These are phyloP conservation scores for Illadopsis cleaveri DNA, from an alignment of 2,113 vertebrate species.

Conservation along the genomic window DNA sequence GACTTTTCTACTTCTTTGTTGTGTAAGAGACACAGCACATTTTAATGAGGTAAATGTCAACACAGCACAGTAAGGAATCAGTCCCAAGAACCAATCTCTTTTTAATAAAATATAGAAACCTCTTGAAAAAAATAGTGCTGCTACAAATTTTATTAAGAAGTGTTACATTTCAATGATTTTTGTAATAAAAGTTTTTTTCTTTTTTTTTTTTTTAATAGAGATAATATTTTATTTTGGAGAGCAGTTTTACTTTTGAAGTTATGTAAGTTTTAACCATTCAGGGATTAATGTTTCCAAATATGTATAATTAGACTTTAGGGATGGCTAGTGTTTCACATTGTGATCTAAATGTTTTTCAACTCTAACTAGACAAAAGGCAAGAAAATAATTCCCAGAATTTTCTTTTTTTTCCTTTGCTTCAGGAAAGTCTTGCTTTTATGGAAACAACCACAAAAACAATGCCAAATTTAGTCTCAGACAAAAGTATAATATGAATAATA, in stretches of 20 bases:
- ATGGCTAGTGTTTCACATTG: neutral
- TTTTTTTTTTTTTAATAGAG: neutral
- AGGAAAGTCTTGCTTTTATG: neutral
- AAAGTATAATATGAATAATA: neutral
- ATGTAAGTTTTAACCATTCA: neutral
- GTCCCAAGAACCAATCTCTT: neutral
- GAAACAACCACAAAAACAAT: neutral
- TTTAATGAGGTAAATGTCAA: neutral
- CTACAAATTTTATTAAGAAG: neutral
- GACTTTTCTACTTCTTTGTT: neutral
- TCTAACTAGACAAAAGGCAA: neutral
- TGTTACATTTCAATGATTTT: neutral
- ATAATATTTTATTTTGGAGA: neutral
- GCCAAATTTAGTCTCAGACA: neutral
- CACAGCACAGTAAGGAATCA: neutral
- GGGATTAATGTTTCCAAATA: neutral
- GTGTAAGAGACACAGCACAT: neutral
- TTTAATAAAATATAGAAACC: neutral
- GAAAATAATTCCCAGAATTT: neutral
- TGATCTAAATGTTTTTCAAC: neutral
- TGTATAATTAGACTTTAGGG: neutral
- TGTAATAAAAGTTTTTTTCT: neutral
- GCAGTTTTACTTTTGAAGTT: neutral
- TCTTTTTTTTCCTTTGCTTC: neutral
- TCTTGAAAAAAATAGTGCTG: neutral